Evolutionary conservation across 2,797 vertebrate species (phyloP), one percentile per base, ranked within the genome.

Genomic region (Helostoma temminkii): DNA sequence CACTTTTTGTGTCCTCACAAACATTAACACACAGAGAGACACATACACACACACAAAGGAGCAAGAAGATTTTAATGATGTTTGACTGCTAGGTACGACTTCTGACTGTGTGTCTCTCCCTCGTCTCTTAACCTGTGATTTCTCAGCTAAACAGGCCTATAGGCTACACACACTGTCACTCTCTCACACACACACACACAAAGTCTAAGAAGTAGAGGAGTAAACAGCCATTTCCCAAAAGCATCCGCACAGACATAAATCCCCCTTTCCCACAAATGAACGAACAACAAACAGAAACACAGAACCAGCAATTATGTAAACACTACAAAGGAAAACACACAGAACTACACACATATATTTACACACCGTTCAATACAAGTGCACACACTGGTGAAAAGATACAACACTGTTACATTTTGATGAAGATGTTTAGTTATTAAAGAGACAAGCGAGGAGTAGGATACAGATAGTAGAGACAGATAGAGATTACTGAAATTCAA

Each of bases 51-150:
- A 55, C 65, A 71, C 34, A 53, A n/a, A 62, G 24, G 50, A 48
- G 25, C 41, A 21, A 59, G 39, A 50, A 74, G 53, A 85, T 80
- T 86, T 85, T 90, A 93, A 91, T 91, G 85, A 85, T 78, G 83
- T 71, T 85, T 90, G 90, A 90, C 85, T 88, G 73, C 72, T 62
- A 71, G 85, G 74, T 76, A 65, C 59, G 64, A 78, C 75, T 82
- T 52, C 70, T 65, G 71, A 78, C 74, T 49, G 63, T 62, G 66
- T 24, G 47, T 28, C 46, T 48, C 78, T 85, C 71, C 85, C 83
- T 71, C 26, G 48, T 67, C 76, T 85, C 80, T 73, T 62, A 81
- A 79, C 78, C 73, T 60, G 16, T 19, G 43, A 42, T 71, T 80
- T 74, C 66, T 65, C 69, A 76, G 69, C 66, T 74, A 86, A 87